These are phyloP conservation scores for Neosilurus mollespiculum DNA, from an alignment of 2,797 vertebrate genomes.

Conservation along the genomic window DNA sequence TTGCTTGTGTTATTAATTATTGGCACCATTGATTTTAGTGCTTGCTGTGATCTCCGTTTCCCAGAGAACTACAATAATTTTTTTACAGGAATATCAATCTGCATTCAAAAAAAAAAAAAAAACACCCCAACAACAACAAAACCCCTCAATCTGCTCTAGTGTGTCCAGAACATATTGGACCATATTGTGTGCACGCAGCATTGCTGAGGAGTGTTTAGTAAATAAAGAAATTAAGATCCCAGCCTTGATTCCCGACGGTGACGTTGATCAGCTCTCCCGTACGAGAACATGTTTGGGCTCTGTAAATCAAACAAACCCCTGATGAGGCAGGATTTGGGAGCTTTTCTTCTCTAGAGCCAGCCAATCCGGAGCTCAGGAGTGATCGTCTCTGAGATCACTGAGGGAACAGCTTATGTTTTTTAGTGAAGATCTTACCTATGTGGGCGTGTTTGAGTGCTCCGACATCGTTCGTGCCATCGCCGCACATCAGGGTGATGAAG, in stretches of 20 bases:
- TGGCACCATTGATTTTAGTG: background rate
- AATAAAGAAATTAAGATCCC: slow-evolving; percentile 9
- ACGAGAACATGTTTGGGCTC: slow-evolving; percentile 13
- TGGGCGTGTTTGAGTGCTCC: slow-evolving; percentile 96
- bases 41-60: background rate
- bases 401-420: background rate
- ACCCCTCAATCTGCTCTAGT: background rate
- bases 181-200: background rate
- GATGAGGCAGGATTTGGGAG: slow-evolving; percentile 18
- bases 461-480: slow-evolving; percentile 97
- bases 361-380: background rate
- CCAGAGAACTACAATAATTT: background rate
- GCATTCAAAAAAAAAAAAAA: background rate
- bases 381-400: background rate
- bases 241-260: background rate
- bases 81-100: no score
- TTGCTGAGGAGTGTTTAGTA: background rate
- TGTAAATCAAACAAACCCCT: slow-evolving; percentile 1
- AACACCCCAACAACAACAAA: no score
- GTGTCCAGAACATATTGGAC: slow-evolving; percentile 1
- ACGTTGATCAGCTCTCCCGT: background rate
- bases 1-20: background rate
- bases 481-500: slow-evolving; percentile 93
- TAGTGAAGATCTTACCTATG: slow-evolving; percentile 79
- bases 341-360: background rate